Conservation (phyloP, 2,797 vertebrate genomes). For the Sebastes matsubarae region DNA sequence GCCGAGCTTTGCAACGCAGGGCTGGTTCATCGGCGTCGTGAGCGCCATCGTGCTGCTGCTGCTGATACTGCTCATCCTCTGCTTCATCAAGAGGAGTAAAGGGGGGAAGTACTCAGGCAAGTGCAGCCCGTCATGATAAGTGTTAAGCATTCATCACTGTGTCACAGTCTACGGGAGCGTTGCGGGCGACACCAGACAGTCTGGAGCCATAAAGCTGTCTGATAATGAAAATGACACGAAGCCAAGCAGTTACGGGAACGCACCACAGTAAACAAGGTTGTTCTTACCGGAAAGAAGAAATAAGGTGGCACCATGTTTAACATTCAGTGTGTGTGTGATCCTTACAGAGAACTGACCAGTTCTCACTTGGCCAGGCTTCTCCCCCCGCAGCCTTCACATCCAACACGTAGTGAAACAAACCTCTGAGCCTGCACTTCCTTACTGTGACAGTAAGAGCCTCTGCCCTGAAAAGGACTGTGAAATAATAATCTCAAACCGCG, state of each 20-base stretch:
- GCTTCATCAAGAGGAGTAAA: constrained; percentile 94
- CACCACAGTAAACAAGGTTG: constrained; percentile 24
- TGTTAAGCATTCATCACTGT: neutral
- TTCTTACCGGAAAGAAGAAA: constrained; percentile 25
- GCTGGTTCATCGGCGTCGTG: constrained; percentile 93
- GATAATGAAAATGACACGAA: constrained; percentile 27
- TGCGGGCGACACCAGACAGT: neutral
- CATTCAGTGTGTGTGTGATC: constrained; percentile 5
- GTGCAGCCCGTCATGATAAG: neutral
- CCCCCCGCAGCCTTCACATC: neutral
- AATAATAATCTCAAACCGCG: constrained; percentile 38
- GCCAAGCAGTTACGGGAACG: constrained; percentile 15
- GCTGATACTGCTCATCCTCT: constrained; percentile 89
- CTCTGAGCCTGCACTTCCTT: constrained; percentile 12
- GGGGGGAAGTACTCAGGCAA: constrained; percentile 94
- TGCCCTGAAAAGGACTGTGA: constrained; percentile 8
- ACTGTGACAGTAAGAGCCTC: neutral
- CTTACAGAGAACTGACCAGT: neutral
- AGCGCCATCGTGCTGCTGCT: constrained; percentile 87
- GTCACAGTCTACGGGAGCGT: neutral
- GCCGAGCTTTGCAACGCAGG: constrained; percentile 84
- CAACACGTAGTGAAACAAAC: constrained; percentile 8
- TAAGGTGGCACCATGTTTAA: neutral
- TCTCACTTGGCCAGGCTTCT: neutral
- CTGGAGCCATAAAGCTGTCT: constrained; percentile 29